These are phyloP conservation scores for Lepidonotus clava DNA, from an alignment of 2,888 invertebrate species.

Conservation along the genomic window DNA sequence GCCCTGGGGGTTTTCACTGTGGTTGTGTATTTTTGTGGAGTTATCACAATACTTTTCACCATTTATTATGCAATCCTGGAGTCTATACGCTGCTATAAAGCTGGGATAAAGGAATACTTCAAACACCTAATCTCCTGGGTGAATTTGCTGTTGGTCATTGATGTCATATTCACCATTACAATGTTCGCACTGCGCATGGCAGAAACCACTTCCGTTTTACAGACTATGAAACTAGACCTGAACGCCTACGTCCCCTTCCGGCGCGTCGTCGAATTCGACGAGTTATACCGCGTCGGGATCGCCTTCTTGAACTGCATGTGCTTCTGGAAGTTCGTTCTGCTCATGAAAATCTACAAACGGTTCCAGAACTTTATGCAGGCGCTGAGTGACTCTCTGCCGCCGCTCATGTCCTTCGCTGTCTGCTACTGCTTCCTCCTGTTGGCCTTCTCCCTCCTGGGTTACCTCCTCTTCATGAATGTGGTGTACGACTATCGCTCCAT, in stretches of 20 bases:
- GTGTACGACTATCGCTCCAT: background rate
- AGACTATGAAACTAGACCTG: background rate
- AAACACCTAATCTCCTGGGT: background rate
- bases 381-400: background rate
- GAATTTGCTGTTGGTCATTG: background rate
- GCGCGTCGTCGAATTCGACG: background rate
- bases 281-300: background rate
- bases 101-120: background rate
- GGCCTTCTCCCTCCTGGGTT: background rate
- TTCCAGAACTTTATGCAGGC: slow-evolving; percentile 1
- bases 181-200: background rate
- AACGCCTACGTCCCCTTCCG: slow-evolving; percentile 27
- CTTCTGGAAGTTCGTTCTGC: background rate
- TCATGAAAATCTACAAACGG: background rate
- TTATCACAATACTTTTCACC: background rate
- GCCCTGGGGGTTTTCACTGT: slow-evolving; percentile 5
- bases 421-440: background rate
- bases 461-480: slow-evolving; percentile 6
- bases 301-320: slow-evolving; percentile 4
- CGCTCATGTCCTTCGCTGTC: slow-evolving; percentile 24
- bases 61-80: background rate
- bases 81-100: background rate
- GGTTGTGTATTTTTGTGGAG: background rate
- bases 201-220: background rate
- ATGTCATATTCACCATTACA: background rate